Conservation (phyloP, 2,797 vertebrate genomes). For the Myotis myotis region DNA sequence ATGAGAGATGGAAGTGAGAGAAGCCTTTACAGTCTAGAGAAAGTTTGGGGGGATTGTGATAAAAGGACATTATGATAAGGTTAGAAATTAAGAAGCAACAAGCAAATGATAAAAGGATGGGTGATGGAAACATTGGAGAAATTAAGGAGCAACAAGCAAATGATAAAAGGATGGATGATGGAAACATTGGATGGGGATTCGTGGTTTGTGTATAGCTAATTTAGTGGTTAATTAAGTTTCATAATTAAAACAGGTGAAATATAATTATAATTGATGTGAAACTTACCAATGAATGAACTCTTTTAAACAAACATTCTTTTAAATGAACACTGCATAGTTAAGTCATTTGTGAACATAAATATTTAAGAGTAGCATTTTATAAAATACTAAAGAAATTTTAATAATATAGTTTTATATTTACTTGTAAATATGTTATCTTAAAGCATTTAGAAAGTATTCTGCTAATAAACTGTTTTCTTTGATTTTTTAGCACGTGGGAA, state of each 20-base stretch:
- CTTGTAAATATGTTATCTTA: background rate
- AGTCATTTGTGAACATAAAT: background rate
- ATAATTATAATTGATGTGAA: background rate
- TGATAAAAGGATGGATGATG: background rate
- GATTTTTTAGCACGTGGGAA: background rate
- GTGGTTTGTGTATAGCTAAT: background rate
- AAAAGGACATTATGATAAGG: background rate
- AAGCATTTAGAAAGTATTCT: background rate
- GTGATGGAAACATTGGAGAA: background rate
- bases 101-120: background rate
- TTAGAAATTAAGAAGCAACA: background rate
- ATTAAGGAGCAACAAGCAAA: background rate
- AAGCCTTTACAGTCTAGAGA: background rate
- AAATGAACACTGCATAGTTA: background rate
- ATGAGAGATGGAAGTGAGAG: background rate
- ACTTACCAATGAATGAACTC: background rate
- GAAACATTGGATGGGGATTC: background rate
- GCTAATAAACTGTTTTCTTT: background rate
- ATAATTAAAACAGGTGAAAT: background rate
- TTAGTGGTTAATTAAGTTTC: background rate
- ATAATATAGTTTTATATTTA: background rate
- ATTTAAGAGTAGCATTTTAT: background rate
- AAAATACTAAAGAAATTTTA: background rate
- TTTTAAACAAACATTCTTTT: background rate
- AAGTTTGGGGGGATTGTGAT: background rate